Percentiles rank a stretch among this genome's conserved stretches.
Conservation (phyloP, 2,888 invertebrate species). For the Synergus itoensis region DNA sequence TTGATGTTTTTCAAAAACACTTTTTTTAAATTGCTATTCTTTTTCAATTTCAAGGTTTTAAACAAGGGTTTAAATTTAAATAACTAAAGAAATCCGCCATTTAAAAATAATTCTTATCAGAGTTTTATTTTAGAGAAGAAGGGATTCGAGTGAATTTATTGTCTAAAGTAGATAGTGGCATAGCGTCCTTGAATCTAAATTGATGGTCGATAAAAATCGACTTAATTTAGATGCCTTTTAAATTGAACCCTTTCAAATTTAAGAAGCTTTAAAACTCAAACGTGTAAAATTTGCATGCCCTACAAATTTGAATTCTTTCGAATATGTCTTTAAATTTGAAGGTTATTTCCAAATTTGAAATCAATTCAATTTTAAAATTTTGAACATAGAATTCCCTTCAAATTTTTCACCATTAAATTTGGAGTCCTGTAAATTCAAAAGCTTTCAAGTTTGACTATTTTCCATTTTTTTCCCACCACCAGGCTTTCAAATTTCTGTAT, state of each 20-base stretch:
- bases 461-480: background rate
- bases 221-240: background rate
- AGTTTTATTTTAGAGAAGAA: background rate
- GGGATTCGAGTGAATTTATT: background rate
- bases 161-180: background rate
- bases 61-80: background rate
- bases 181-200: background rate
- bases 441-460: slow-evolving; percentile 1
- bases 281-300: background rate
- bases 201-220: background rate
- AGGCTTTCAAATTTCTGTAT: slow-evolving; percentile 7
- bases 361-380: background rate
- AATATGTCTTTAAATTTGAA: background rate
- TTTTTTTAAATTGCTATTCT: too few relatives aligned
- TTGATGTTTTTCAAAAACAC: too few relatives aligned
- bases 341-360: background rate
- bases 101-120: background rate
- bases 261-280: background rate
- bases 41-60: too few relatives aligned
- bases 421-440: background rate
- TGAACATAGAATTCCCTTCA: background rate
- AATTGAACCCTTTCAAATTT: background rate
- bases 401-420: background rate
- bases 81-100: background rate
- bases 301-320: background rate